A percentile compares a stretch with the other conserved stretches of the same genome.
Evolutionary conservation across 2,797 vertebrate species (phyloP).

Genomic region (Chaetodon trifasciatus): DNA sequence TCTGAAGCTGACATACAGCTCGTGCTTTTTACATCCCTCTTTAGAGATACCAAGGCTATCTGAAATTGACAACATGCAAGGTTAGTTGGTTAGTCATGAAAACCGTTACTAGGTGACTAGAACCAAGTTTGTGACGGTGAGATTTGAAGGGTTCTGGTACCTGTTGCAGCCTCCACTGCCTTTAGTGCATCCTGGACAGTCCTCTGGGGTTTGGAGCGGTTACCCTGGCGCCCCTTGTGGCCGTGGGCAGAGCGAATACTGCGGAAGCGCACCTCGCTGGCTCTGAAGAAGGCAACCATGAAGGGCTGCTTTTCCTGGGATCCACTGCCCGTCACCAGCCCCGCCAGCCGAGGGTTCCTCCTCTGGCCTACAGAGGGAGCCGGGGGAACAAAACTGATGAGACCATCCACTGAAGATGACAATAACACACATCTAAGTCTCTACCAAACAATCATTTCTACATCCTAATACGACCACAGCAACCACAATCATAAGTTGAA

Average conservation of each 20-base stretch:
- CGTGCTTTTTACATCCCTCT: slow-evolving; percentile 97
- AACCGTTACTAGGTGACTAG: neutral
- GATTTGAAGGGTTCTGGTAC: slow-evolving; percentile 41
- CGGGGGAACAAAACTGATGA: slow-evolving; percentile 10
- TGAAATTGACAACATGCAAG: slow-evolving; percentile 65
- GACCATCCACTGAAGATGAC: neutral
- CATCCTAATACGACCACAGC: slow-evolving; percentile 36
- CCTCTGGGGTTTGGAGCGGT: slow-evolving; percentile 91
- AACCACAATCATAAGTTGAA: slow-evolving; percentile 11
- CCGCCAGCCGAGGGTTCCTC: slow-evolving; percentile 89
- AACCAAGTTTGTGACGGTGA: neutral
- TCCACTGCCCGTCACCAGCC: slow-evolving; percentile 89
- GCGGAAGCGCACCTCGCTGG: slow-evolving; percentile 92
- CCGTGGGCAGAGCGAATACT: slow-evolving; percentile 88
- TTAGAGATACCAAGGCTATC: slow-evolving; percentile 92
- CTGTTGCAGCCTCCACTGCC: slow-evolving; percentile 89
- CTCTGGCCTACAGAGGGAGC: slow-evolving; percentile 87
- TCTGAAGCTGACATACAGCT: slow-evolving; percentile 98
- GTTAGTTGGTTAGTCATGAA: neutral
- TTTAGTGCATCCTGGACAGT: slow-evolving; percentile 90
- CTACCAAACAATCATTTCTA: slow-evolving; percentile 36
- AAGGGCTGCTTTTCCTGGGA: slow-evolving; percentile 95
- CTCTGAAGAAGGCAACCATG: slow-evolving; percentile 97
- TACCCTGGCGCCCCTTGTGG: slow-evolving; percentile 90
- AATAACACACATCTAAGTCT: slow-evolving; percentile 7